Evolutionary conservation across 64 coral and sea anemone genomes (phyloP), one percentile per base, ranked within the genome.

Genomic region (Dendrophyllia cribrosa): DNA sequence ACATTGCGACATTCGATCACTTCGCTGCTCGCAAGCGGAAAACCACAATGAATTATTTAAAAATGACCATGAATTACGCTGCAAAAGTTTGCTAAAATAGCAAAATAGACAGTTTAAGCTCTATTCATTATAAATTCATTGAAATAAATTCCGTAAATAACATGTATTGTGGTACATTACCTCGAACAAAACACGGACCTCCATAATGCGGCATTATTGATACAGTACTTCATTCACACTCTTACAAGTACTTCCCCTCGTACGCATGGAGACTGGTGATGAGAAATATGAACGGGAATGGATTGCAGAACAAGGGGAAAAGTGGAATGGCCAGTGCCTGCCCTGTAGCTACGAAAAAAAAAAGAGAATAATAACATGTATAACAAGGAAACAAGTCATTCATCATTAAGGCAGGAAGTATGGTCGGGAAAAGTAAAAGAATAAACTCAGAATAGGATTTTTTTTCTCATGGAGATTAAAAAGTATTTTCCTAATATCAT

Each of bases 171-270:
- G 56, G 2, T 20, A 66, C 59, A 66, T 47, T 56, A 83, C 79
- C 79, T 83, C 79, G 60, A 65, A 65, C 79, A 83, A 83, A 50
- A 83, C 59, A 46, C 79, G 79, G 8, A 83, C 79, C 79, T 65
- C 79, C 79, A 65, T 65, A 43, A 3, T 64, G 24, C 59, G 43
- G 43, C 79, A 83, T 83, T 14, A 17, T 83, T 66, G 3, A 43
- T 24, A 23, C 24, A 13, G 12, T 11, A 71, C 68, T 16, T 11
- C 20, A 6, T 3, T n/a, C n/a, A n/a, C n/a, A n/a, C n/a, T n/a
- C n/a, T n/a, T n/a, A 34, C 34, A 13, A 34, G 25, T 5, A 47
- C 59, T 81, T 47, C 79, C 59, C 56, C 59, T 48, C 0, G 20
- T n/a, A 46, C 11, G 13, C 59, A 13, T 8, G 45, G 79, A 65